Evolutionary conservation across 2,888 invertebrate genomes (phyloP).

Genomic region (Epirrhoe tristata): DNA sequence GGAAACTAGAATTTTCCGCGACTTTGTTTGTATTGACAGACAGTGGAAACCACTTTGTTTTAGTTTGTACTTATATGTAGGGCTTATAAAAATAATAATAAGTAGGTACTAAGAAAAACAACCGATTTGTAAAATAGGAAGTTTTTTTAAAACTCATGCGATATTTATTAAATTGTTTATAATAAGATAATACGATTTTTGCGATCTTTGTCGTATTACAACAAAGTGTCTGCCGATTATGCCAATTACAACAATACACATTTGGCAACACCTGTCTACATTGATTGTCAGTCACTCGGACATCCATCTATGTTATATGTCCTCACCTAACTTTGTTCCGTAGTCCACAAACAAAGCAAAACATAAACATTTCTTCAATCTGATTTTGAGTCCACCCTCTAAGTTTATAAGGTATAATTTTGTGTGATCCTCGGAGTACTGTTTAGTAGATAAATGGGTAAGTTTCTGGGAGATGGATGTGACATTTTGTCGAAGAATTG

Average conservation of each 20-base stretch:
- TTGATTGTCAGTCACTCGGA: background rate
- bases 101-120: too few species aligned
- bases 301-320: background rate
- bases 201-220: too few species aligned
- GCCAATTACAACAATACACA: too few species aligned
- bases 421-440: background rate
- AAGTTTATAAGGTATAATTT: background rate
- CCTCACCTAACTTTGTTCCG: background rate
- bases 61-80: too few species aligned
- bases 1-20: background rate
- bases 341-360: background rate
- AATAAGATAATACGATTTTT: too few species aligned
- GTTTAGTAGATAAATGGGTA: constrained; percentile 1
- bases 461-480: background rate
- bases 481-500: background rate
- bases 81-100: too few species aligned
- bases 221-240: too few species aligned
- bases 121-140: too few species aligned
- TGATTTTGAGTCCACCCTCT: background rate
- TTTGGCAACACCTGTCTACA: too few species aligned
- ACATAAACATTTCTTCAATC: background rate
- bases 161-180: too few species aligned
- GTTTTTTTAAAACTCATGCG: too few species aligned
- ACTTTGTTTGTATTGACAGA: background rate
- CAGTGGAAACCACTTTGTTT: too few species aligned